Evolutionary conservation across 2,888 invertebrate species (phyloP), one percentile per base, ranked within the genome.

Genomic region (Dascillus cervinus): DNA sequence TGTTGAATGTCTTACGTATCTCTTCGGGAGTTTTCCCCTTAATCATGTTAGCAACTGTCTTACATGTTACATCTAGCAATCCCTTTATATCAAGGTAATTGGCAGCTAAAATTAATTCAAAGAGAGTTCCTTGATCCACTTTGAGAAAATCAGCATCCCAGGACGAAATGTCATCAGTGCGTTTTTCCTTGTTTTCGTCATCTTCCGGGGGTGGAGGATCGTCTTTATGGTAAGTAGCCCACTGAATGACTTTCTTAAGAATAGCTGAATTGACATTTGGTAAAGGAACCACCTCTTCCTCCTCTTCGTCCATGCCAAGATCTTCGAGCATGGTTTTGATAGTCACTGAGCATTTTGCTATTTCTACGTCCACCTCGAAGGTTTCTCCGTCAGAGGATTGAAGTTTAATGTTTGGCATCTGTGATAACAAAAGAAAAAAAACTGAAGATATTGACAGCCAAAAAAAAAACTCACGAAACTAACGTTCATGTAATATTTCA

Each of bases 71-170:
- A 67, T 97, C 96, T 52, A 97, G 66, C 34, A 98, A 71, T 1
- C 95, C 91, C 60, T 91, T 88, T 44, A 96, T 96, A 56, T 96
- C 95, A 54, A 97, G 71, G 62, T 96, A 97, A 66, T 97, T 96
- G 4, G 96, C 95, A 26, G 96, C 95, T 70, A 97, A 68, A 53
- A 97, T 96, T 22, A 97, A 69, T 68, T 96, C 96, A 62, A 95
- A 96, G 8, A 97, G 69, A 1, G 95, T 96, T 37, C 91, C 94
- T 63, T 96, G 95, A 62, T 96, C 95, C 15, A 97, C 96, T 73
- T 98, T 98, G 4, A 99, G 69, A 58, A 98, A 98, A 63, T 98
- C 97, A 0, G 94, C 91, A 70, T 98, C 98, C 98, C 98, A 98
- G 0, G 92, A 91, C 12, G 90, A 90, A 47, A 98, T 98, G 58